These are phyloP conservation scores for Poeciliopsis occidentalis DNA, from an alignment of 2,113 vertebrate genomes.

Conservation along the genomic window DNA sequence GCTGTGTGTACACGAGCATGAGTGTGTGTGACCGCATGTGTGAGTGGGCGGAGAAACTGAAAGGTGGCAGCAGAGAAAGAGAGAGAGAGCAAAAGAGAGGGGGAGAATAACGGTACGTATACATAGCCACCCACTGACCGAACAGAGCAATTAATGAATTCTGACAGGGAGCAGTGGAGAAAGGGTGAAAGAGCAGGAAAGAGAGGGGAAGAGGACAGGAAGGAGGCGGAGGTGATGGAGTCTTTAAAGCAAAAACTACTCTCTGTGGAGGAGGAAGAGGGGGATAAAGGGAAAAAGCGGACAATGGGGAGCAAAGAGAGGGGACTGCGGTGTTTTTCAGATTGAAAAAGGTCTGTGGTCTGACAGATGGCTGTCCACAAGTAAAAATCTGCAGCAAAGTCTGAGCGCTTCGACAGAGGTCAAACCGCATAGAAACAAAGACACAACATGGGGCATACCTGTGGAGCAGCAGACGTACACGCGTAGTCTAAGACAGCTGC, in stretches of 20 bases:
- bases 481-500: constrained; percentile 94
- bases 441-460: constrained; percentile 75
- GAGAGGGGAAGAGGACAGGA: constrained; percentile 21
- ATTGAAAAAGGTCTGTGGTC: background rate
- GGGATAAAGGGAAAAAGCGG: constrained; percentile 12
- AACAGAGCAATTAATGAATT: constrained; percentile 69
- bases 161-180: constrained; percentile 56
- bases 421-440: background rate
- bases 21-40: constrained; percentile 25
- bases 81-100: constrained; percentile 10
- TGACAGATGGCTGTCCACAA: background rate
- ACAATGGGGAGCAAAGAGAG: constrained; percentile 11
- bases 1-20: constrained; percentile 17
- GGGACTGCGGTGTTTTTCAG: background rate
- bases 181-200: constrained; percentile 15
- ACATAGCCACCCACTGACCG: constrained; percentile 71
- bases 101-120: constrained; percentile 67
- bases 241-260: constrained; percentile 53
- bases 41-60: constrained; percentile 53
- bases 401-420: constrained; percentile 22
- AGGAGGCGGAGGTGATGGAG: constrained; percentile 17
- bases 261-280: constrained; percentile 7
- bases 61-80: constrained; percentile 55
- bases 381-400: background rate
- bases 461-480: constrained; percentile 96